Percentiles rank a stretch among this genome's conserved stretches.
Evolutionary conservation across 2,113 vertebrate species (phyloP).

Genomic region (Azemiops feae): DNA sequence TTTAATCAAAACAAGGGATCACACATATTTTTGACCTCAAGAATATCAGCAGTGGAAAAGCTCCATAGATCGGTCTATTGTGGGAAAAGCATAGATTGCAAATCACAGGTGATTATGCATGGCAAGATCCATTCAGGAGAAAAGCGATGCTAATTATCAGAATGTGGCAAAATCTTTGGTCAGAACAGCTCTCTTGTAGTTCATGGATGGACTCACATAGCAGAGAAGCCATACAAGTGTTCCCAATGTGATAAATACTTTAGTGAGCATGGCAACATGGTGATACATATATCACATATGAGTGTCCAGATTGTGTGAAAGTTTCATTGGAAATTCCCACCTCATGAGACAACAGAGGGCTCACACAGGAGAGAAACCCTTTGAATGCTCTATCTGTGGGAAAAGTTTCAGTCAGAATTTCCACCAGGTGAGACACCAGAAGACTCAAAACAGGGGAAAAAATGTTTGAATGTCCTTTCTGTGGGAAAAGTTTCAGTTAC

Average conservation of each 20-base stretch:
- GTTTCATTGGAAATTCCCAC: background rate
- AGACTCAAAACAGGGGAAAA: background rate
- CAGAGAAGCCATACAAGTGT: background rate
- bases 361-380: background rate
- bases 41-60: background rate
- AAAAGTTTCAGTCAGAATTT: background rate
- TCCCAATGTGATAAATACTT: background rate
- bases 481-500: background rate
- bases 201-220: background rate
- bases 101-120: too few species aligned
- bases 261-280: background rate
- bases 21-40: background rate
- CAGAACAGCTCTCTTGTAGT: too few species aligned
- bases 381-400: background rate
- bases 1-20: background rate
- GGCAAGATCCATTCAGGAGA: background rate
- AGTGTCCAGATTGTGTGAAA: background rate
- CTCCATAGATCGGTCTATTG: background rate
- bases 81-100: too few species aligned
- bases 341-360: background rate
- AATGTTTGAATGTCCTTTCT: background rate
- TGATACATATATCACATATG: background rate
- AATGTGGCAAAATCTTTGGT: too few species aligned
- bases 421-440: background rate
- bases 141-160: too few species aligned